Percentiles rank a stretch among this genome's conserved stretches.
These are phyloP conservation scores for Falco berigora DNA, from an alignment of 2,797 vertebrate genomes.

Conservation along the genomic window DNA sequence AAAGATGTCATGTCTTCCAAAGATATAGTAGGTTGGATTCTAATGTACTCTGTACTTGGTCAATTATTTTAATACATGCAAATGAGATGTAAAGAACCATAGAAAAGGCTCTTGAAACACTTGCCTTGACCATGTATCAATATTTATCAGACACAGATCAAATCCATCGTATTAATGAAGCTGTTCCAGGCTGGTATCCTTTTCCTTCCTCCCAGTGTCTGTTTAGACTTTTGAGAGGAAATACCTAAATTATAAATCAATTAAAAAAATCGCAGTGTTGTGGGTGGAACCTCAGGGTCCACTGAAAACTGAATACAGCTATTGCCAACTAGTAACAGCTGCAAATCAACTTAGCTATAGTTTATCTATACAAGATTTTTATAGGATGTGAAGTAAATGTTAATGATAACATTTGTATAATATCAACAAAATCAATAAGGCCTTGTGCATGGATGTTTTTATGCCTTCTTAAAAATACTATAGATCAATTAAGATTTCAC, in stretches of 20 bases:
- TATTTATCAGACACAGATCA: background rate
- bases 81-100: background rate
- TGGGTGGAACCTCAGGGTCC: background rate
- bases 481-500: background rate
- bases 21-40: background rate
- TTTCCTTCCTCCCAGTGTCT: background rate
- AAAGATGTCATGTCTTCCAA: background rate
- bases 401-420: background rate
- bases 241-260: background rate
- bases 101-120: background rate
- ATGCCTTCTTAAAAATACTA: background rate
- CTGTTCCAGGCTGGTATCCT: background rate
- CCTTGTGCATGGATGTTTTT: background rate
- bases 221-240: background rate
- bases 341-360: background rate
- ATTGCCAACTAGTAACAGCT: background rate
- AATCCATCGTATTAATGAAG: background rate
- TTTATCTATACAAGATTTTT: background rate
- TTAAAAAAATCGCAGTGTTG: background rate
- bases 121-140: background rate
- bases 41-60: background rate
- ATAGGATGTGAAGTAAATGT: background rate
- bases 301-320: background rate
- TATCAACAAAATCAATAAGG: background rate
- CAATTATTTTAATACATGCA: constrained; percentile 16